Base-by-base conservation (phyloP, 2,888 invertebrate genomes). In the Emmelina monodactyla region DNA sequence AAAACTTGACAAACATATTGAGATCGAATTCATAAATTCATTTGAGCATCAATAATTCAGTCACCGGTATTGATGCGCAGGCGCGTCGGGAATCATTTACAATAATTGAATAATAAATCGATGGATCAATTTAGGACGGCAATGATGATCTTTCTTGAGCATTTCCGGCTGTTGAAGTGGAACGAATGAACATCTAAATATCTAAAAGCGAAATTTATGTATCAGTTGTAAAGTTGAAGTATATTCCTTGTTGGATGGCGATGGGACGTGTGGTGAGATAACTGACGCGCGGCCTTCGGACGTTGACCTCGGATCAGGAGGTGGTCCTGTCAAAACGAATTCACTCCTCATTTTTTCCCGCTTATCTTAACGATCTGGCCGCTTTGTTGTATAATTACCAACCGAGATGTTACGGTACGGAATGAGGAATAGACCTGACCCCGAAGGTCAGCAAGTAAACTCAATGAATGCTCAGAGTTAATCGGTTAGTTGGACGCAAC, bases 351-450 rank as follows among this genome's bases (percentile, higher is more conserved):
- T 61, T 59, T 62, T 61, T 62, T 58, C 49, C 36, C 50, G 50
- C 53, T 56, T 62, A 62, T 63, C 62, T 57, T 43, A 42, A 49
- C 45, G 51, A 60, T 58, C 60, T 43, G 34, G 43, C 43, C 38
- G 48, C 58, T 61, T 62, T 62, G 62, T 64, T 53, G 47, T 53
- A 50, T 62, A 62, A 62, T 63, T 62, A 61, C 49, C 46, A 39
- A 5, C n/a, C 29, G 47, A 44, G 47, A 50, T 50, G 56, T 51
- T 46, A 54, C 50, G 39, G 38, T 44, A 38, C 37, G 40, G 37
- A 13, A 14, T 9, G 14, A 29, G 29, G 29, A n/a, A 29, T 29
- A 12, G 29, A 13, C n/a, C 35, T 37, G 44, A 50, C 49, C 49
- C 54, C 38, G 32, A 12, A 36, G 60, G 59, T 63, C 62, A 56